Evolutionary conservation across 1,140 invertebrate genomes (phyloP).

Genomic region (Drosophila asahinai): DNA sequence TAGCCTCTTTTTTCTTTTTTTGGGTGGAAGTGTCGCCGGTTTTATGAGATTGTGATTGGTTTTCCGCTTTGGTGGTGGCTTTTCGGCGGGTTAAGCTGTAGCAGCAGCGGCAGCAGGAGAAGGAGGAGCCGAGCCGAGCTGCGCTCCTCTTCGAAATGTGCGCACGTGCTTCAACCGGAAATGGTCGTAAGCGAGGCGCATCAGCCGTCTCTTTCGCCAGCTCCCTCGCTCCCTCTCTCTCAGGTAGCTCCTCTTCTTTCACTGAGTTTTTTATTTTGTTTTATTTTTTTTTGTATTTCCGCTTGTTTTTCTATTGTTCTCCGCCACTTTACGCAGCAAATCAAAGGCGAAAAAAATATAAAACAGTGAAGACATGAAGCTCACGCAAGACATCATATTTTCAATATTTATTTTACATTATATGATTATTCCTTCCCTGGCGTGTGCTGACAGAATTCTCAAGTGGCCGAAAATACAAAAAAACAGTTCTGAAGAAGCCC

Average conservation of each 20-base stretch:
- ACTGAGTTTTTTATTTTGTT: constrained; percentile 61
- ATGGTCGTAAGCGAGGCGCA: constrained; percentile 80
- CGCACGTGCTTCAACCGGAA: constrained; percentile 84
- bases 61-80: constrained; percentile 72
- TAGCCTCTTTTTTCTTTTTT: constrained; percentile 6
- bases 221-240: constrained; percentile 28
- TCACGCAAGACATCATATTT: constrained; percentile 42
- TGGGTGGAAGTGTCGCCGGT: constrained; percentile 59
- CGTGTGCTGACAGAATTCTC: constrained; percentile 66
- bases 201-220: constrained; percentile 57
- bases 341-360: constrained; percentile 50
- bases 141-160: constrained; percentile 65
- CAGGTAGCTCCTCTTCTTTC: constrained; percentile 32
- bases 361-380: constrained; percentile 19
- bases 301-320: constrained; percentile 73
- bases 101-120: neutral
- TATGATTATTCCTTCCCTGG: constrained; percentile 37
- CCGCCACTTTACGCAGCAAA: constrained; percentile 72
- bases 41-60: constrained; percentile 75
- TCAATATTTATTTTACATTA: constrained; percentile 55
- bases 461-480: constrained; percentile 63
- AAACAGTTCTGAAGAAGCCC: constrained; percentile 12
- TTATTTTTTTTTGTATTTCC: constrained; percentile 65
- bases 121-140: constrained; percentile 16
- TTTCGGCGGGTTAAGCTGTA: constrained; percentile 36